Conservation (phyloP, 2,888 invertebrate genomes). For the Bursaphelenchus okinawaensis region DNA sequence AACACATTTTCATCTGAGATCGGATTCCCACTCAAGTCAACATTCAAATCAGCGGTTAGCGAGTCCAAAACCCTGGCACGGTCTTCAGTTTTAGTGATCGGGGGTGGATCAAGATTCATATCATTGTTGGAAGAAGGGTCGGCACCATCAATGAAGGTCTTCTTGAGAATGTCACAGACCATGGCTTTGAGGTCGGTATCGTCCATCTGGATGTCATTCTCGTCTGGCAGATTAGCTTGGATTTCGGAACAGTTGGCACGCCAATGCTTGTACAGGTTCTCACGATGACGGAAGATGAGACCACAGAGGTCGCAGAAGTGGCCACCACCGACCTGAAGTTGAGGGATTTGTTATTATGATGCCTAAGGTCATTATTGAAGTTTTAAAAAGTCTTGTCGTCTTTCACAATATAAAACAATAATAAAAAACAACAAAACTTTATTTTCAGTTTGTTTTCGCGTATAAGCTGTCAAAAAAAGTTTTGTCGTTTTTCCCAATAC, state of each 20-base stretch:
- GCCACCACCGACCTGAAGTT: conserved; percentile 17
- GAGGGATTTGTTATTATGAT: too few relatives aligned
- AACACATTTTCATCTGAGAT: background rate
- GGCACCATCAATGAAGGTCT: conserved; percentile 8
- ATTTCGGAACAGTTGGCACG: conserved; percentile 41
- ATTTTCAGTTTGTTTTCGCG: too few relatives aligned
- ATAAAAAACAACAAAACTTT: too few relatives aligned
- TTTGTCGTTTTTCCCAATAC: too few relatives aligned
- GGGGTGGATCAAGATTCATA: background rate
- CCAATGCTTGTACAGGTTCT: conserved; percentile 46
- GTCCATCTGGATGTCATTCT: conserved; percentile 37
- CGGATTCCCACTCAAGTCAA: conserved; percentile 10
- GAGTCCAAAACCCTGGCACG: conserved; percentile 17
- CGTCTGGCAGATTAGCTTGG: conserved; percentile 38
- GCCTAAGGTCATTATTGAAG: too few relatives aligned
- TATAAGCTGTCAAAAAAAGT: background rate
- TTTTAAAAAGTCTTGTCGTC: too few relatives aligned
- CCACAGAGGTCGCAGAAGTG: conserved; percentile 47
- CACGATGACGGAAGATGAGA: conserved; percentile 38
- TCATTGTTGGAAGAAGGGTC: background rate
- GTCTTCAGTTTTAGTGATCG: background rate
- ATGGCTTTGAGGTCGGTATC: conserved; percentile 30
- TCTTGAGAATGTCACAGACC: conserved; percentile 35
- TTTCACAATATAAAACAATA: too few relatives aligned
- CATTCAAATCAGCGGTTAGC: conserved; percentile 21